Evolutionary conservation across 2,797 vertebrate species (phyloP).

Genomic region (Tokudaia tokunoshimensis): DNA sequence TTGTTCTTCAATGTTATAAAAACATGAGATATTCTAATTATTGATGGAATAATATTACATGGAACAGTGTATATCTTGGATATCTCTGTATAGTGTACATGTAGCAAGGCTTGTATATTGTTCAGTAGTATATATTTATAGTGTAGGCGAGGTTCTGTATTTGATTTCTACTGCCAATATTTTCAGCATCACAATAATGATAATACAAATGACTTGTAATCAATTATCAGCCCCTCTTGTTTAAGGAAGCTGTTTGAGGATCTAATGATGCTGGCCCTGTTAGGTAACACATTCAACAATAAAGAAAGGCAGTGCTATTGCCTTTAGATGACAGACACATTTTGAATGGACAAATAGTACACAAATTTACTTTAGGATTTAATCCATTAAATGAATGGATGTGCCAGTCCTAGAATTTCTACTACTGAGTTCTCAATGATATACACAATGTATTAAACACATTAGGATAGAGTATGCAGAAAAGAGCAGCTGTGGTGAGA

Average conservation of each 20-base stretch:
- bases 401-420: background rate
- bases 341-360: background rate
- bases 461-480: background rate
- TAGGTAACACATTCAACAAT: background rate
- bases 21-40: background rate
- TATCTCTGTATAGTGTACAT: background rate
- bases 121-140: background rate
- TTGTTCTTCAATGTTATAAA: background rate
- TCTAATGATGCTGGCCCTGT: background rate
- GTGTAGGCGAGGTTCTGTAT: background rate
- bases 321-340: background rate
- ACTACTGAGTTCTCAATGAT: background rate
- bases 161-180: background rate
- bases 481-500: background rate
- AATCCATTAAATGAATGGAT: background rate
- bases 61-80: background rate
- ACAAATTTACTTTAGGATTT: background rate
- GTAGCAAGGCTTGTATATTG: background rate
- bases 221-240: background rate
- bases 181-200: background rate
- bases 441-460: background rate
- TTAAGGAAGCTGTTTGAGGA: background rate
- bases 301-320: background rate
- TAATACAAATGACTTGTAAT: background rate
- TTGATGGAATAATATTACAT: background rate